A percentile compares a stretch with the other conserved stretches of the same genome.
Evolutionary conservation across 2,113 vertebrate genomes (phyloP).

Genomic region (Haemorhous mexicanus): DNA sequence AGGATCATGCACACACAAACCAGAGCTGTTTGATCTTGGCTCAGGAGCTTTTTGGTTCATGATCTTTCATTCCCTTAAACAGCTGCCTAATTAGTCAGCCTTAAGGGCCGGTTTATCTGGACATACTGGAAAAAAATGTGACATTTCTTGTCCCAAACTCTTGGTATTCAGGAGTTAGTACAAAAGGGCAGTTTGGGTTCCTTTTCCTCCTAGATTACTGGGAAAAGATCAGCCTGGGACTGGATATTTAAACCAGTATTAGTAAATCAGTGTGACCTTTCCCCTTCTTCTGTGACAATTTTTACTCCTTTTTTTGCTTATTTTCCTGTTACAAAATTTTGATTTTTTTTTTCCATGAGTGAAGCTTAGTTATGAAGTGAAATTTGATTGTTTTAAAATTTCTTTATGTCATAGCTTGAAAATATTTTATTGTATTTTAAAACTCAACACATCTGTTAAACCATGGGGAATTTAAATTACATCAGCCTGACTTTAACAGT

Average conservation of each 20-base stretch:
- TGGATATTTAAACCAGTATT: neutral
- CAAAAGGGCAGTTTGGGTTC: neutral
- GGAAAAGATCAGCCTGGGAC: neutral
- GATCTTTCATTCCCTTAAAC: neutral
- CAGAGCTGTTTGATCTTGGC: neutral
- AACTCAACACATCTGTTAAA: neutral
- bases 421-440: neutral
- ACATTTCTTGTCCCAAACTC: neutral
- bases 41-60: neutral
- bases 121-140: neutral
- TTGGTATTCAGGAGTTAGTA: neutral
- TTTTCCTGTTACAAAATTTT: neutral
- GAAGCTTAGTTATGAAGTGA: neutral
- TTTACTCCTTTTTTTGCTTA: neutral
- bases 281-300: neutral
- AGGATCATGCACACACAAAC: neutral
- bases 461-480: neutral
- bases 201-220: neutral
- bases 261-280: neutral
- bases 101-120: neutral
- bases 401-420: neutral
- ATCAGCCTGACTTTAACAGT: neutral
- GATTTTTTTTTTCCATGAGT: neutral
- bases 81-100: neutral
- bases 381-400: neutral